A percentile compares a stretch with the other conserved stretches of the same genome.
These are phyloP conservation scores for Leptinotarsa tumamoca DNA, from an alignment of 2,888 invertebrate genomes.

Conservation along the genomic window DNA sequence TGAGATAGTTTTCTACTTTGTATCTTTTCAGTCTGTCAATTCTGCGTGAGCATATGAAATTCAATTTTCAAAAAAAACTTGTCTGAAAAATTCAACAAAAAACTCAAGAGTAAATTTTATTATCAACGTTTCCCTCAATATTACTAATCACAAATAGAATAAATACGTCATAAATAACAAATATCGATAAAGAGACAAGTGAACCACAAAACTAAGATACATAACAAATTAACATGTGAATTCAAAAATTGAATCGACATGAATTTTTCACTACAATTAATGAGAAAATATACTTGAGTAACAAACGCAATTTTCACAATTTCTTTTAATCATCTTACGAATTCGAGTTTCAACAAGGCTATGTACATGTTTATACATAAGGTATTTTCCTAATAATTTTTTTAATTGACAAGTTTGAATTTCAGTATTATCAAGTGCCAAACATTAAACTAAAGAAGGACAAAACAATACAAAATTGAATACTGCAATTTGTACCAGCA, in stretches of 20 bases:
- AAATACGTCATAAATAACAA: constrained; percentile 25
- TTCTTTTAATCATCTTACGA: no score
- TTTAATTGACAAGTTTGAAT: constrained; percentile 11
- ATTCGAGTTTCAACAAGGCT: not conserved
- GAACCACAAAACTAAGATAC: constrained; percentile 2
- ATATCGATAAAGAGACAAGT: constrained; percentile 5
- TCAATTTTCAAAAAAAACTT: not conserved
- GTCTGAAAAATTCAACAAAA: not conserved
- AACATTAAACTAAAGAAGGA: not conserved
- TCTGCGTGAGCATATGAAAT: no score
- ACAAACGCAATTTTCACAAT: not conserved
- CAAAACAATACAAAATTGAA: not conserved
- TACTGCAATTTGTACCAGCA: not conserved
- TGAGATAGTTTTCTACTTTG: no score
- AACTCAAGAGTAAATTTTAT: constrained; percentile 1
- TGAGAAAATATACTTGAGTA: not conserved
- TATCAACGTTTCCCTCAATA: constrained; percentile 12
- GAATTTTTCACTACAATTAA: not conserved
- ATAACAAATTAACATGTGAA: not conserved
- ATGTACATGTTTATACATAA: constrained; percentile 10
- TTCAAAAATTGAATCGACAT: not conserved
- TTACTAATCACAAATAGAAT: constrained; percentile 15
- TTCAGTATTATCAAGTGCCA: not conserved
- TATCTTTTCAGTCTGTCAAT: no score
- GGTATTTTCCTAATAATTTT: not conserved